Conservation (phyloP, 2,113 vertebrate species). For the Raja brachyura region DNA sequence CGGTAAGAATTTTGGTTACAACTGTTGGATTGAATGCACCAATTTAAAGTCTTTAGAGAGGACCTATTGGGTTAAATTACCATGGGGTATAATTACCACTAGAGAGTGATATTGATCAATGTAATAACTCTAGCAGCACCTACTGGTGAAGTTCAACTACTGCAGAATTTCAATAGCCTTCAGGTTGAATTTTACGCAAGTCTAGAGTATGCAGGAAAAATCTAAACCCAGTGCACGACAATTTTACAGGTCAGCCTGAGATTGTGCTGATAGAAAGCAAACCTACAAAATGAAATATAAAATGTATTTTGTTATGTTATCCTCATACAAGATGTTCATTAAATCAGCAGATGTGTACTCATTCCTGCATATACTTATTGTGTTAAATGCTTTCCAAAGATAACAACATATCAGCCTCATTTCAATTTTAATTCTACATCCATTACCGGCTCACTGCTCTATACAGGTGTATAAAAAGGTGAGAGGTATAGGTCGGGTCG, state of each 20-base stretch:
- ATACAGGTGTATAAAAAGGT: too few species aligned
- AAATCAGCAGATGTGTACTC: neutral
- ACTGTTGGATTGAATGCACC: constrained; percentile 29
- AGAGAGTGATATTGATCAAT: constrained; percentile 26
- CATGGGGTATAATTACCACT: neutral
- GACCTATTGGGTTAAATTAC: constrained; percentile 33
- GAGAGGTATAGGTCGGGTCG: too few species aligned
- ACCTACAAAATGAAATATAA: neutral
- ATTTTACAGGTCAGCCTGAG: neutral
- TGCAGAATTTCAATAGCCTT: neutral
- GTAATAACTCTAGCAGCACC: constrained; percentile 35
- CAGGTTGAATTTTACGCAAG: neutral
- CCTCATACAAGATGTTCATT: neutral
- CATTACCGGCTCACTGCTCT: neutral
- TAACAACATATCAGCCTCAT: neutral
- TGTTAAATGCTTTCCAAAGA: neutral
- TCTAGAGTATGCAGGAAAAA: neutral
- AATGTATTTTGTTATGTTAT: neutral
- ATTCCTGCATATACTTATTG: neutral
- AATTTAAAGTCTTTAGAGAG: constrained; percentile 10
- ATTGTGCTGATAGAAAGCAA: neutral
- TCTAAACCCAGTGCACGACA: neutral
- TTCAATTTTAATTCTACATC: neutral
- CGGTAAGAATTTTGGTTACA: neutral
- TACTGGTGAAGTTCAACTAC: constrained; percentile 8